Percentiles rank a stretch among this genome's conserved stretches.
Conservation (phyloP, 2,797 vertebrate species). For the Melanotaenia maccullochi region DNA sequence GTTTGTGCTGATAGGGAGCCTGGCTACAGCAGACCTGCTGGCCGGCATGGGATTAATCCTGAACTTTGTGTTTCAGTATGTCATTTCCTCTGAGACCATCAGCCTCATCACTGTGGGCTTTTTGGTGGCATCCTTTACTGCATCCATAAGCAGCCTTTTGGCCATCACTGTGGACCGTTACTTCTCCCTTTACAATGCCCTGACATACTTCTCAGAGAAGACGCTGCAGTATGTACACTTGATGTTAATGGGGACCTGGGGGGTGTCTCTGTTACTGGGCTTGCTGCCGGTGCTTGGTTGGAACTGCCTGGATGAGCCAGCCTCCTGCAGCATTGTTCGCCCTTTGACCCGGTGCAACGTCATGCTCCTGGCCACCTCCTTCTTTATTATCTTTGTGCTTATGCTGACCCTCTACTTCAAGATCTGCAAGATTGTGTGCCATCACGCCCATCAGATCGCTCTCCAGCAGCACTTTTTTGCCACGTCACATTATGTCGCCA, state of each 20-base stretch:
- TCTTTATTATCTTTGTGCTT: conserved; percentile 91
- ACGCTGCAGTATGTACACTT: conserved; percentile 92
- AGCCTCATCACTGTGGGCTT: conserved; percentile 97
- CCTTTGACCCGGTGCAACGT: conserved; percentile 93
- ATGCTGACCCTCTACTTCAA: conserved; percentile 97
- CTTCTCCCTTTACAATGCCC: conserved; percentile 95
- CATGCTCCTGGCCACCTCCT: conserved; percentile 90
- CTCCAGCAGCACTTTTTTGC: conserved; percentile 97
- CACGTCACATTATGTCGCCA: conserved; percentile 93
- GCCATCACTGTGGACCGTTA: conserved; percentile 98
- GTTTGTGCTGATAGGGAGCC: conserved; percentile 97
- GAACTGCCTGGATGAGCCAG: conserved; percentile 91
- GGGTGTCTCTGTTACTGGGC: conserved; percentile 91
- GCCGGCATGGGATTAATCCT: conserved; percentile 96
- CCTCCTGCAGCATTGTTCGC: conserved; percentile 92
- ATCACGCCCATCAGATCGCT: conserved; percentile 97
- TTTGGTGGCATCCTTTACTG: conserved; percentile 96
- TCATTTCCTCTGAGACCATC: conserved; percentile 93
- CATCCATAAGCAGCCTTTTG: conserved; percentile 95
- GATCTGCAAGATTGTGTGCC: conserved; percentile 97
- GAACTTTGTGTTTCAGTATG: conserved; percentile 96
- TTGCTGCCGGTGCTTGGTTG: conserved; percentile 94
- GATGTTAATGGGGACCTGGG: conserved; percentile 93
- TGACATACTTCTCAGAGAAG: conserved; percentile 97
- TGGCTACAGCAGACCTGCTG: conserved; percentile 95